Percentiles rank a stretch among this genome's conserved stretches.
These are phyloP conservation scores for Melipona quadrifasciata DNA, from an alignment of 1,140 invertebrate species.

Conservation along the genomic window DNA sequence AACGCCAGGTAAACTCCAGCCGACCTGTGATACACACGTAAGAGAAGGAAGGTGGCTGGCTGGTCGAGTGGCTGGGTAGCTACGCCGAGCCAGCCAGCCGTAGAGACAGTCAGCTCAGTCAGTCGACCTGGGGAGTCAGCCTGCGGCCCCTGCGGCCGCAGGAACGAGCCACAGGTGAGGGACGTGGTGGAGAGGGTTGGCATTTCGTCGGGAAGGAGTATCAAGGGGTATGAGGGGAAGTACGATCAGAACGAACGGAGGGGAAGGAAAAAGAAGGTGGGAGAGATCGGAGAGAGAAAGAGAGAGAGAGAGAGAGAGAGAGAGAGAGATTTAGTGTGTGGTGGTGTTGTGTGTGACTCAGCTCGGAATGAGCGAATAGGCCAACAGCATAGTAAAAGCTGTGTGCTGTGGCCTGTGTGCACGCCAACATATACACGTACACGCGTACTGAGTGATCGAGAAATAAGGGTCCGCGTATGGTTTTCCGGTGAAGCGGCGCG, in stretches of 20 bases:
- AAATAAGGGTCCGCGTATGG: slow-evolving; percentile 52
- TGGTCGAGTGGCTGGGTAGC: slow-evolving; percentile 58
- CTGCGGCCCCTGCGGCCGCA: slow-evolving; percentile 65
- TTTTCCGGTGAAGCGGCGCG: slow-evolving; percentile 23
- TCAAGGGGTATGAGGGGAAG: slow-evolving; percentile 8
- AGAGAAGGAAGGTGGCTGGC: slow-evolving; percentile 62
- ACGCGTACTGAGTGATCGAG: slow-evolving; percentile 56
- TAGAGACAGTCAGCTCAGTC: slow-evolving; percentile 67
- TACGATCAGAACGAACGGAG: slow-evolving; percentile 24
- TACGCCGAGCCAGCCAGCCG: slow-evolving; percentile 61
- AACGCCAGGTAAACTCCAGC: slow-evolving; percentile 79
- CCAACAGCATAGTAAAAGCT: slow-evolving; percentile 72
- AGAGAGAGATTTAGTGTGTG: slow-evolving; percentile 41
- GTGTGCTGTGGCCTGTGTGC: slow-evolving; percentile 18
- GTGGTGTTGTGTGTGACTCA: slow-evolving; percentile 71
- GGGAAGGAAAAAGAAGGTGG: slow-evolving; percentile 16
- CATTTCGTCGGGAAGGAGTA: slow-evolving; percentile 5
- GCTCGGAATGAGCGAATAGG: slow-evolving; percentile 72
- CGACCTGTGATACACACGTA: slow-evolving; percentile 59
- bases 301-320: slow-evolving; percentile 35
- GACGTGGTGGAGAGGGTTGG: slow-evolving; percentile 32
- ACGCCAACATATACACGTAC: slow-evolving; percentile 26
- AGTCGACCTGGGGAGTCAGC: slow-evolving; percentile 67
- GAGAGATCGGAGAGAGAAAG: slow-evolving; percentile 15
- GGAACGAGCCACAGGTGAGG: slow-evolving; percentile 58